Evolutionary conservation across 2,797 vertebrate species (phyloP), one percentile per base, ranked within the genome.

Genomic region (Delichon dasypus): DNA sequence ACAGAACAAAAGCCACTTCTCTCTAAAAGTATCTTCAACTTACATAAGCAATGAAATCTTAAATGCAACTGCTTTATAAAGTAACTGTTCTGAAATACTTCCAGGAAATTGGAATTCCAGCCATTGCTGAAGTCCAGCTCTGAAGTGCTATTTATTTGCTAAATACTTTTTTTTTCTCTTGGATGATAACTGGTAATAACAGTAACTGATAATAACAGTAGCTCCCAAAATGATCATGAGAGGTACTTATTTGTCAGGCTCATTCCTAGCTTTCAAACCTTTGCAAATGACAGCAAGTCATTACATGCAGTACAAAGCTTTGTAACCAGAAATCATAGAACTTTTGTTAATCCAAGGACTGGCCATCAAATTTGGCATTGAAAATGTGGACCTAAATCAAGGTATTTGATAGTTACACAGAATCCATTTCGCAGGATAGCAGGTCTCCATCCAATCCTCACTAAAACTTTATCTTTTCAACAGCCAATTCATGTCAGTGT

Each of bases 391-490:
- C 44, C 7, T 90, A 85, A 74, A 68, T 86, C 61, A 84, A 83
- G 25, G 9, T 16, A 76, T 60, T 88, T 81, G 47, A 51, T 85
- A 78, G 26, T 54, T 75, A 10, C 8, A 98, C 98, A 97, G 85
- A 97, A 93, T 98, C 98, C 36, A 75, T 98, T 94, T 99, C 98
- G 98, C 98, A 99, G 34, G 98, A 4, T 98, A 99, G 89, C 98
- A 98, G 36, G 95, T 84, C 97, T 98, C 34, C 84, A 84, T 11
- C 97, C 96, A 96, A 97, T 98, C 47, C 78, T 97, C 5, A 85
- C 32, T 32, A 96, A 88, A 98, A 92, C 18, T 85, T 68, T 70
- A 89, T 96, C 65, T 98, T 98, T 97, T 98, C 98, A 78, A 93
- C 95, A 75, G 95, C 97, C 98, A 98, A 8, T 98, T 97, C 89